Base-by-base conservation (phyloP, 1,140 invertebrate genomes). In the Papilio glaucus region DNA sequence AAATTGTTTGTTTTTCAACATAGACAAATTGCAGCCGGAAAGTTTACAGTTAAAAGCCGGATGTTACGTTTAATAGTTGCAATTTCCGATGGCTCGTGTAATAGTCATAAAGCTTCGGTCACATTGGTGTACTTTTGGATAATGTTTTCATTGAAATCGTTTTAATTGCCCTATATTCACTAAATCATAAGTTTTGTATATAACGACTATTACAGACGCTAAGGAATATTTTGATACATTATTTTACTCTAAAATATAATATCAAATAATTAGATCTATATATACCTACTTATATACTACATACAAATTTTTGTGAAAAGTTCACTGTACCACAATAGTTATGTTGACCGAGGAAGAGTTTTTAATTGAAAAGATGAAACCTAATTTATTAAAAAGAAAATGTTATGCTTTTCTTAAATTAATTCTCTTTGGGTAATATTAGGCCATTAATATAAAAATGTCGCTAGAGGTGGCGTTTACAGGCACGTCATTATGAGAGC, bases 11-110 rank as follows among this genome's bases (percentile, higher is more conserved):
- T 77, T 79, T 75, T 76, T 77, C 79, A 83, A 79, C 80, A 21
- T 42, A 24, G 80, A 89, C 87, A 91, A 90, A 92, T 91, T 88
- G 87, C 85, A 81, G 85, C 82, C 89, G 88, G 89, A 91, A 92
- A 88, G 85, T 92, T 92, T 92, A 91, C 83, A 89, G 84, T 91
- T 91, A 91, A 92, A 92, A 91, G 87, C 90, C 90, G 90, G 90
- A 92, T 86, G 86, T 77, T 78, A 72, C 72, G 80, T 76, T 84
- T 87, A 88, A 90, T 90, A 86, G 90, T 90, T 80, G 85, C 90
- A 87, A 90, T 92, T 92, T 92, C 90, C 89, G 82, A 88, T 88
- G 79, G 84, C 79, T 86, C 84, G 86, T 85, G 81, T 83, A 83
- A 84, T 82, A 69, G 78, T 71, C 72, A 72, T 84, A 89, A 89